Evolutionary conservation across 92 coral and sea anemone species (phyloP).

Genomic region (Siderastrea siderea): DNA sequence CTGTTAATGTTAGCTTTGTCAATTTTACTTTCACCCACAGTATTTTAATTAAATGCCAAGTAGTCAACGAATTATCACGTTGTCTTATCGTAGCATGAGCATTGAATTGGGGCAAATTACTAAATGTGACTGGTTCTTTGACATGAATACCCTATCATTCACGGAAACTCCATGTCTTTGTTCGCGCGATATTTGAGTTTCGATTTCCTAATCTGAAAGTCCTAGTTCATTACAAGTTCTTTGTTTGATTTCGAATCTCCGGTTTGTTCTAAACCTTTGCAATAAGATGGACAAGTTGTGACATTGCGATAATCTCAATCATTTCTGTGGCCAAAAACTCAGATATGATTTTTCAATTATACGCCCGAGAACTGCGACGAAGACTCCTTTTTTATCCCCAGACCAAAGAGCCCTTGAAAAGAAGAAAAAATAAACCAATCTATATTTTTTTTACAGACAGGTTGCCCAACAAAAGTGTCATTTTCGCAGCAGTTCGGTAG

Average conservation of each 20-base stretch:
- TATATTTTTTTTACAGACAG: no score
- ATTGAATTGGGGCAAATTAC: conserved; percentile 29
- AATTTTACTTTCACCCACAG: not conserved
- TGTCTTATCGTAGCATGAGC: not conserved
- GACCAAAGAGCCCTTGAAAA: no score
- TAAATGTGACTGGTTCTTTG: conserved; percentile 13
- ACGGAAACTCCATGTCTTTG: conserved; percentile 8
- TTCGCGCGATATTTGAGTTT: not conserved
- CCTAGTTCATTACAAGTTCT: not conserved
- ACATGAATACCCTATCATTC: conserved; percentile 2
- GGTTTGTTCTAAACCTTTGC: not conserved
- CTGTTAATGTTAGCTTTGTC: conserved; percentile 22
- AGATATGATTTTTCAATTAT: not conserved
- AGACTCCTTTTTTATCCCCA: no score
- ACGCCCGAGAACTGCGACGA: no score
- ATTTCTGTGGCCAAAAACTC: not conserved
- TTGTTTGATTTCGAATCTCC: conserved; percentile 6
- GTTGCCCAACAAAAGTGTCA: no score
- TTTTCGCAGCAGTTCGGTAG: no score
- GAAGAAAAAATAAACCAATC: no score
- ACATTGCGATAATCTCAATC: not conserved
- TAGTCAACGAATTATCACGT: conserved; percentile 20
- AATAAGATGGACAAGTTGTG: not conserved
- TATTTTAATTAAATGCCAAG: conserved; percentile 25
- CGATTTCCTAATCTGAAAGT: not conserved